Percentiles rank a stretch among this genome's conserved stretches.
Evolutionary conservation across 2,888 invertebrate genomes (phyloP).

Genomic region (Lithosia quadra): DNA sequence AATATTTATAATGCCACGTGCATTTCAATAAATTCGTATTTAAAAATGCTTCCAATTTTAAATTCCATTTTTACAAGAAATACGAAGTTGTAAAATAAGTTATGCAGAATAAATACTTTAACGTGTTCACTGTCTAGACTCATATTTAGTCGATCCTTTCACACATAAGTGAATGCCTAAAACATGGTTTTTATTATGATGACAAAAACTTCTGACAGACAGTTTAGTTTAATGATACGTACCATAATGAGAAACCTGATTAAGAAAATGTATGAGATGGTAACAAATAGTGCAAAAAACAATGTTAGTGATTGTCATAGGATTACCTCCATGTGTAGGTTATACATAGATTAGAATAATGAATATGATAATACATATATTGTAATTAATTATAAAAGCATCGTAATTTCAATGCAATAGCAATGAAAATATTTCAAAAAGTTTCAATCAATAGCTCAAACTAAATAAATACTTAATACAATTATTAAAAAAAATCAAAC

Average conservation of each 20-base stretch:
- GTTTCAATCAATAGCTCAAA: too few species aligned
- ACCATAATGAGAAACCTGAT: constrained; percentile 35
- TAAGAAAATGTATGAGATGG: constrained; percentile 23
- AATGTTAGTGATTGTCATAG: too few species aligned
- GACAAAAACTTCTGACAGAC: constrained; percentile 45
- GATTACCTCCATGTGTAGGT: too few species aligned
- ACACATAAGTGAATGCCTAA: constrained; percentile 26
- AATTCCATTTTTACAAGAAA: background rate
- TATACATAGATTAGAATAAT: too few species aligned
- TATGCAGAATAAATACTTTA: constrained; percentile 13
- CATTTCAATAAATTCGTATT: background rate
- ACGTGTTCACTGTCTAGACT: constrained; percentile 18
- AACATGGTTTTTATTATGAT: constrained; percentile 45
- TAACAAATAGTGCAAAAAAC: background rate
- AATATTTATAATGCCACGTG: too few species aligned
- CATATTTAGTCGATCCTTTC: constrained; percentile 22
- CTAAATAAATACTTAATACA: too few species aligned
- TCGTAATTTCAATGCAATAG: too few species aligned
- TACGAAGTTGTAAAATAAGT: background rate
- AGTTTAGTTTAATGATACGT: constrained; percentile 40
- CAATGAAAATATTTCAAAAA: too few species aligned
- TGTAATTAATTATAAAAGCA: too few species aligned
- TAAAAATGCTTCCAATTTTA: background rate
- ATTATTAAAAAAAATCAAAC: too few species aligned
- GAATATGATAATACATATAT: too few species aligned